Percentiles rank a stretch among this genome's conserved stretches.
phyloP scores from a whole-genome alignment of 2,113 vertebrate species.

The Bubo blakistoni region DNA sequence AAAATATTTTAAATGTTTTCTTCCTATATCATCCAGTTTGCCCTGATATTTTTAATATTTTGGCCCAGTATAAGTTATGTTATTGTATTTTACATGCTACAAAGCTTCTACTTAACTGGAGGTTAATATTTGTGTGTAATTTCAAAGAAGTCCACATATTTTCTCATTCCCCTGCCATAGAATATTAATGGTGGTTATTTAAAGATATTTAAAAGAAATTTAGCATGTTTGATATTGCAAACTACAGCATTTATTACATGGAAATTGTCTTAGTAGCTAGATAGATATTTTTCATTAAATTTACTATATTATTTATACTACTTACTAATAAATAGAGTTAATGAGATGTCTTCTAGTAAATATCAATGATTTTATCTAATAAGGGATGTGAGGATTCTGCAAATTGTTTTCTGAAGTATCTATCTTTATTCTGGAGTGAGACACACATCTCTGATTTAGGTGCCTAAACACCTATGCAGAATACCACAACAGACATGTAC shows the following conservation, averaged over 20 bases:
- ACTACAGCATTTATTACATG: background rate
- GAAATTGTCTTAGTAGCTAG: background rate
- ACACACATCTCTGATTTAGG: background rate
- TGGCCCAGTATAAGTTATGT: background rate
- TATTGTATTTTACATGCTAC: background rate
- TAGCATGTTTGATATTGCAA: background rate
- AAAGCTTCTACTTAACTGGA: background rate
- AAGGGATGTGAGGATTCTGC: background rate
- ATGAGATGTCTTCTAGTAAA: conserved; percentile 15
- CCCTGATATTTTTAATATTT: background rate
- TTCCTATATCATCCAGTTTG: background rate
- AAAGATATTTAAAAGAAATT: background rate
- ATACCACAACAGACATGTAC: background rate
- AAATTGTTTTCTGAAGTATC: background rate
- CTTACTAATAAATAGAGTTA: conserved; percentile 18
- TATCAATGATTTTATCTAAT: background rate
- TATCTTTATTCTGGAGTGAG: background rate
- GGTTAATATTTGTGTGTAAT: background rate
- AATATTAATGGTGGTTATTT: conserved; percentile 13
- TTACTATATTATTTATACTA: conserved; percentile 13
- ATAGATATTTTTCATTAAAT: conserved; percentile 48
- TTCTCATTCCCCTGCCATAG: background rate
- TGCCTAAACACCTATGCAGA: background rate
- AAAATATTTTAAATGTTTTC: background rate
- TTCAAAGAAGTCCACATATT: background rate